Evolutionary conservation across 2,797 vertebrate genomes (phyloP).

Genomic region (Rallus crepitans): DNA sequence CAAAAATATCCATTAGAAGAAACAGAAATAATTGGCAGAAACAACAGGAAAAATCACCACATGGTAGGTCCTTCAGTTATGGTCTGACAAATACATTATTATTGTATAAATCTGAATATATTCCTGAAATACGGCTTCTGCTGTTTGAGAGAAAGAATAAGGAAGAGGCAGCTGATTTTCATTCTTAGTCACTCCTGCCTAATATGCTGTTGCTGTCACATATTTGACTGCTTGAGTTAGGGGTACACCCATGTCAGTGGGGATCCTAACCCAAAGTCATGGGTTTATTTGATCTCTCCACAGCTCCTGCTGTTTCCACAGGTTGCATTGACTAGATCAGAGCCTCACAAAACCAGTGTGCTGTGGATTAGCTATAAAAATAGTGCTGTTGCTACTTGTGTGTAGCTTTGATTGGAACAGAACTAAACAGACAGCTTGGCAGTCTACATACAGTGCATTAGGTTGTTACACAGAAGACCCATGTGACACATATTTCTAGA

Average conservation of each 20-base stretch:
- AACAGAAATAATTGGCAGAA: neutral
- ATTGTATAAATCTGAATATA: neutral
- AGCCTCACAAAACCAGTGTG: neutral
- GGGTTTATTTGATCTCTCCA: neutral
- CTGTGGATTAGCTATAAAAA: neutral
- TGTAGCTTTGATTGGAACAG: neutral
- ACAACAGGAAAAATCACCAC: neutral
- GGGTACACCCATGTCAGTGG: neutral
- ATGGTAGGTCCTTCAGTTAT: neutral
- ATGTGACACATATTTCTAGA: neutral
- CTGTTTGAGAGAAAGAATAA: neutral
- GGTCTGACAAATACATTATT: neutral
- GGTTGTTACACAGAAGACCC: neutral
- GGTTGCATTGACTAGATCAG: neutral
- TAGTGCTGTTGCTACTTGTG: neutral
- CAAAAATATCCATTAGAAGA: neutral
- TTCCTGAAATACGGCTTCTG: neutral
- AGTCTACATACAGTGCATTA: neutral
- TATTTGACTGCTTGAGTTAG: neutral
- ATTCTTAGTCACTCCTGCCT: neutral
- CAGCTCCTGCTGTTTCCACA: neutral
- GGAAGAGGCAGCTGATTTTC: neutral
- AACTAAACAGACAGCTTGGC: neutral
- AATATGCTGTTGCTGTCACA: neutral
- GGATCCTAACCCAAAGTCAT: neutral